Conservation (phyloP, 2,113 vertebrate species). For the Mustela lutreola region DNA sequence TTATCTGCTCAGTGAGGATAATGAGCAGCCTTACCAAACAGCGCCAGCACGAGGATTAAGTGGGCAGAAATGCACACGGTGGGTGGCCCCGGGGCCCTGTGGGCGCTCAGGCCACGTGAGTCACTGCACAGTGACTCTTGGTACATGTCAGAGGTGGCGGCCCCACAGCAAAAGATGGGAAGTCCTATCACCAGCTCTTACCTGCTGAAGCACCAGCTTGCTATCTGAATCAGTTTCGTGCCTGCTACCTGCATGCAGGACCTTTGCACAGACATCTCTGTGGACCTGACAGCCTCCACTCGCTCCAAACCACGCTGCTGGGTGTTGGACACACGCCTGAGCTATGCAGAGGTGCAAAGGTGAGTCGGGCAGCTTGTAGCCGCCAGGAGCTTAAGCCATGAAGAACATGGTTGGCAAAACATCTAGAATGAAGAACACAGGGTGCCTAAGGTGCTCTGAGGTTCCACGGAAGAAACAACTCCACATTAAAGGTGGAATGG, state of each 20-base stretch:
- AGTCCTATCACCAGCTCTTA: neutral
- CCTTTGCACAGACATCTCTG: neutral
- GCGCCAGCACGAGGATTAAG: accelerated
- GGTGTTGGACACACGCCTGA: accelerated
- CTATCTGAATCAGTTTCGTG: neutral
- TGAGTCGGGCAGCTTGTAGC: accelerated
- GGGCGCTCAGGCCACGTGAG: accelerated
- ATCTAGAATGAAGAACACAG: neutral
- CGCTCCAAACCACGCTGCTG: neutral
- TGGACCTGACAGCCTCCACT: neutral
- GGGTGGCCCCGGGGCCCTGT: neutral
- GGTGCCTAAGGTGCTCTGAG: neutral
- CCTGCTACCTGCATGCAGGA: neutral
- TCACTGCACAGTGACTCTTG: accelerated
- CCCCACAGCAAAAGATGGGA: neutral
- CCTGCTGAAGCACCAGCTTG: neutral
- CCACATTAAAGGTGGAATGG: neutral
- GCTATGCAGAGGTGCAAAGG: accelerated
- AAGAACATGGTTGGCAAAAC: neutral
- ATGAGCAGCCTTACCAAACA: accelerated
- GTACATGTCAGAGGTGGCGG: accelerated
- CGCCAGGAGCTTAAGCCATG: neutral
- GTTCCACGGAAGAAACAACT: neutral
- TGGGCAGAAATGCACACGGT: accelerated
- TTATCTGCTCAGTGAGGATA: neutral